Base-by-base conservation (phyloP, 2,888 invertebrate genomes). In the Harpagoxenus sublaevis region DNA sequence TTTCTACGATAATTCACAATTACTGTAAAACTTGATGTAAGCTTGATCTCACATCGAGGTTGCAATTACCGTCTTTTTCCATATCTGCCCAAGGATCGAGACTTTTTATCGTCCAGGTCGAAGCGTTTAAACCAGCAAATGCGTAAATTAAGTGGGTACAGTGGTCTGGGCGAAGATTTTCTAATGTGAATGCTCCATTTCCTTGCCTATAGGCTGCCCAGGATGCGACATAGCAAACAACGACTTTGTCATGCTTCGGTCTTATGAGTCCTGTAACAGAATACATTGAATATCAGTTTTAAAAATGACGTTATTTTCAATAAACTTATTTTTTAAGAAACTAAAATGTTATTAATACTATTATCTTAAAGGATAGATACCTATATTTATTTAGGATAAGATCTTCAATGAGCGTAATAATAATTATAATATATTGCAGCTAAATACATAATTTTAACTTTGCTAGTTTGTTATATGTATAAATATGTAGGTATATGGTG, bases 141-240 rank as follows among this genome's bases (percentile, higher is more conserved):
- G 98, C 96, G 93, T 98, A 98, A 12, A 98, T 96, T 10, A 98
- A 95, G 92, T 98, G 98, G 0, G 98, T 98, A 94, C 98, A 98
- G 9, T 98, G 95, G 18, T 96, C 96, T 0, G 98, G 97, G 89
- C 97, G 97, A 88, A 98, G 96, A 93, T 97, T 95, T 45, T 97
- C 96, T 31, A 97, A 95, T 3, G 95, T 95, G 94, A 97, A 98
- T 87, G 96, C 96, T 0, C 97, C 98, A 39, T 95, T 96, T 0
- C 95, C 96, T 0, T 96, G 96, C 28, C 98, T 96, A 95, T 98
- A 98, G 0, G 96, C 96, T 0, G 98, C 97, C 98, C 98, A 98
- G 10, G 97, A 96, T 5, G 97, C 97, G 68, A 97, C 96, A 94
- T 98, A 98, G 95, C 98, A 98, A 0, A 97, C 97, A 6, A 98